phyloP scores from a whole-genome alignment of 2,113 vertebrate genomes.

The human (Homo sapiens) region DNA sequence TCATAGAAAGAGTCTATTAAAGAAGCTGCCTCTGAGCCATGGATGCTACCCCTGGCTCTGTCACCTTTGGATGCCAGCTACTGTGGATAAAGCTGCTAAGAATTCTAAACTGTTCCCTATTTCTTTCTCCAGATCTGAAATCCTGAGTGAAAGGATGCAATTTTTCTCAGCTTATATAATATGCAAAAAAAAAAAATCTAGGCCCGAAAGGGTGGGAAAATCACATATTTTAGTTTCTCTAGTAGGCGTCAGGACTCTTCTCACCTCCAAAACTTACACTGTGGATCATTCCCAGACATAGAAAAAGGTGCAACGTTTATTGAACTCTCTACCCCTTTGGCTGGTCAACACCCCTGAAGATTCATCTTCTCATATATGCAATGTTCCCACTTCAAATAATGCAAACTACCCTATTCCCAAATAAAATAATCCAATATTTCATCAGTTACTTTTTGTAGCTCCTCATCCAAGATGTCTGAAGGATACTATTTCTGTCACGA shows the following conservation, averaged over 20 bases:
- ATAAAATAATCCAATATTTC: neutral
- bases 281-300: neutral
- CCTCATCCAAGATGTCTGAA: neutral
- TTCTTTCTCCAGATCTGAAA: conserved; percentile 27
- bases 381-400: conserved; percentile 14
- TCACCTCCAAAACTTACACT: neutral
- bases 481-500: neutral
- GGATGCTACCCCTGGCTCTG: neutral
- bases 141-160: neutral
- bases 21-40: neutral
- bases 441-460: neutral
- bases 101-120: neutral
- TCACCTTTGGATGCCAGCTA: neutral
- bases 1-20: neutral
- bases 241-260: neutral
- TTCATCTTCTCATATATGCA: neutral
- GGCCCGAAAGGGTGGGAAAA: neutral
- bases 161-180: conserved; percentile 38
- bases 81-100: neutral
- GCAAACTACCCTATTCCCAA: neutral
- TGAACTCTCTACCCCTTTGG: neutral
- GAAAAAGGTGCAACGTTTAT: neutral
- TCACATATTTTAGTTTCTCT: conserved; percentile 14
- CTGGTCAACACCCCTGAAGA: neutral
- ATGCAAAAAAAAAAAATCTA: neutral